Evolutionary conservation across 2,113 vertebrate species (phyloP), one percentile per base, ranked within the genome.

Genomic region (Oreocharis arfaki): DNA sequence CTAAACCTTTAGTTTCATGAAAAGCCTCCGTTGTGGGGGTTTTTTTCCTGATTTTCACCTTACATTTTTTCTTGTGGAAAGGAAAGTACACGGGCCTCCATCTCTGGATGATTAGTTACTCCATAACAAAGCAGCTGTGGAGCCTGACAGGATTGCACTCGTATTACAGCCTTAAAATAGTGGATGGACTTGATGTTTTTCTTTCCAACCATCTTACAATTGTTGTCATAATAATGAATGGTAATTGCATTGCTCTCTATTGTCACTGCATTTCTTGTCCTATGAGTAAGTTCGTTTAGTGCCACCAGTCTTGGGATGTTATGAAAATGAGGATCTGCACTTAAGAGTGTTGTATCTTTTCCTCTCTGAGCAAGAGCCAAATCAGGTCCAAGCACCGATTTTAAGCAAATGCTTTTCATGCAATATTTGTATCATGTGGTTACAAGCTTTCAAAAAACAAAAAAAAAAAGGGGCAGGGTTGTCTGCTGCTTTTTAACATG

Each of bases 121-220:
- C 64, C 35, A 0, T 78, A 60, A 52, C 47, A 92, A 78, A 95
- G 52, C 80, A 89, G 65, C 69, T 81, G 69, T 87, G 53, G 69
- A 90, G 50, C 42, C 59, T 69, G 33, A 64, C 53, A 42, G 56
- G 42, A 68, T 41, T 68, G 49, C 28, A 16, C 39, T 70, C 20
- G n/a, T 35, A 84, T 70, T 81, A 35, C 46, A 37, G 44, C 87
- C 76, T 93, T 89, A 60, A 95, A 87, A 46, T 46, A 82, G 84
- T 61, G 49, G 55, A 82, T 49, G 39, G 68, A 57, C 60, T 84
- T 32, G 5, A 18, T 68, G 50, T 10, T 84, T 78, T 87, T 71
- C 53, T 60, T 95, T 81, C 47, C 42, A 91, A 3, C 70, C 47
- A 59, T 87, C 35, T 83, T 83, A 37, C 10, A 39, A 10, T 87